These are phyloP conservation scores for Peromyscus californicus DNA, from an alignment of 2,113 vertebrate genomes.

Conservation along the genomic window DNA sequence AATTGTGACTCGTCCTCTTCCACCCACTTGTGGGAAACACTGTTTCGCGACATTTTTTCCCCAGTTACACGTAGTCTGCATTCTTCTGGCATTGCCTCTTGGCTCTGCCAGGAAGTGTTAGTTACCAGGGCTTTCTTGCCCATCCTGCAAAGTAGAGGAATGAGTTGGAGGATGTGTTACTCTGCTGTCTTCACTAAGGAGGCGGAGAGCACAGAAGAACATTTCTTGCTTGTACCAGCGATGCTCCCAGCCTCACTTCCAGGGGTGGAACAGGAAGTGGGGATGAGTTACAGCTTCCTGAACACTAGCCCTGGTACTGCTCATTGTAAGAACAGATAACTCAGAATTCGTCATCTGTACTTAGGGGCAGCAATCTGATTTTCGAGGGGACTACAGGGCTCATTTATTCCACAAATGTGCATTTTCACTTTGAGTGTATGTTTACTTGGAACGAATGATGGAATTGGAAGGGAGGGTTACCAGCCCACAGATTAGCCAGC, in stretches of 20 bases:
- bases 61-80: conserved; percentile 67
- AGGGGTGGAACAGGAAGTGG: conserved; percentile 81
- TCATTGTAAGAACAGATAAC: neutral
- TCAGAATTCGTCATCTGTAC: neutral
- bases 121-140: conserved; percentile 62
- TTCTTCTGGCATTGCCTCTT: conserved; percentile 71
- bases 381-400: neutral
- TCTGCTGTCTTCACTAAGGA: conserved; percentile 65
- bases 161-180: conserved; percentile 58
- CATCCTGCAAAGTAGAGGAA: conserved; percentile 72
- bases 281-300: conserved; percentile 11
- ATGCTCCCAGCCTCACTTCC: conserved; percentile 74
- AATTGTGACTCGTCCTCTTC: conserved; percentile 79
- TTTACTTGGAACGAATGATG: conserved; percentile 53
- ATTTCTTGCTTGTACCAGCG: neutral
- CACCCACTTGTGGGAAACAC: conserved; percentile 78
- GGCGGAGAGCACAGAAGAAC: conserved; percentile 61
- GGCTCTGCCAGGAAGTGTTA: conserved; percentile 62
- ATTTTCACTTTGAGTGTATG: conserved; percentile 31
- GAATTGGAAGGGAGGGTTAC: neutral
- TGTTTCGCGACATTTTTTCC: conserved; percentile 75
- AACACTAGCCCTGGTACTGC: neutral
- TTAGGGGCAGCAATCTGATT: neutral
- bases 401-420: conserved; percentile 38
- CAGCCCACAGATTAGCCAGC: neutral